Evolutionary conservation across 1,140 invertebrate genomes (phyloP), one percentile per base, ranked within the genome.

Genomic region (Achroia grisella): DNA sequence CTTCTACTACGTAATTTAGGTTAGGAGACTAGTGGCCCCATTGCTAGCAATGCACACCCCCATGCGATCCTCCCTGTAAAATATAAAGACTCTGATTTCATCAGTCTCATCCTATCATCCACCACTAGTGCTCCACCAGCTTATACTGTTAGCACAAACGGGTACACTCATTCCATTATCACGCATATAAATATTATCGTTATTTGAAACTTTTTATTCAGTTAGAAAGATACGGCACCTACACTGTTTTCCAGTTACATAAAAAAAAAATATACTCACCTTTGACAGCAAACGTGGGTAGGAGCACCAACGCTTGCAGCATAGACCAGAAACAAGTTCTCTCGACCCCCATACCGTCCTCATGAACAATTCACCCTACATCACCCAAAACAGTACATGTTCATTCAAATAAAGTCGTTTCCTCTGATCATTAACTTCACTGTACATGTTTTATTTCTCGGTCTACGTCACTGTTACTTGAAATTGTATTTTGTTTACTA

Each of bases 261-360:
- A n/a, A n/a, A 10, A 29, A 29, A 6, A 10, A 29, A 4, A 4
- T 29, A 10, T 29, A 13, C 55, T 66, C 45, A 83, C 79, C 79
- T 72, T 81, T 83, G 9, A 81, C 56, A 36, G 79, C 79, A 77
- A 83, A 81, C 1, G 71, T 81, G 3, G 79, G 79, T 41, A 83
- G 61, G 34, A 84, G 56, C 33, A 71, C 75, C 45, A 84, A 29
- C 36, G 80, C 80, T 52, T 81, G 80, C 39, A 84, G 69, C 71
- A 81, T 68, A 15, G 75, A 73, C 77, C 71, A 84, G 40, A 84
- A 78, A 39, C 67, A 81, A 27, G 69, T 63, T 41, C 72, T 60
- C 49, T 72, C 75, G 65, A 63, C 71, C 75, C 66, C 79, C 79
- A 83, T 83, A 47, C 64, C 71, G 72, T 27, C 52, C 23, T 56